A percentile compares a stretch with the other conserved stretches of the same genome.
Conservation (phyloP, 2,888 invertebrate genomes). For the Napeogenes inachia region DNA sequence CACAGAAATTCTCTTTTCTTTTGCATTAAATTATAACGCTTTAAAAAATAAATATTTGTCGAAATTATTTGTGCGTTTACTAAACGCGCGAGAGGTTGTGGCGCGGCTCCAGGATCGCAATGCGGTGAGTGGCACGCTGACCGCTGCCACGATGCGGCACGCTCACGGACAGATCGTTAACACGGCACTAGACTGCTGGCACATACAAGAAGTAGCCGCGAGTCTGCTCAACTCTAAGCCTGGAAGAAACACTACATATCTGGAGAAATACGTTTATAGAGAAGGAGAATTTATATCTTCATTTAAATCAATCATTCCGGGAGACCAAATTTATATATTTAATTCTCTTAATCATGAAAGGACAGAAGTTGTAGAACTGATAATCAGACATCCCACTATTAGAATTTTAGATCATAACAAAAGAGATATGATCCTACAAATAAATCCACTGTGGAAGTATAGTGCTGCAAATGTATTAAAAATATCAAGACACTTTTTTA, state of each 20-base stretch:
- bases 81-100: slow-evolving; percentile 84
- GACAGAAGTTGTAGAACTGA: slow-evolving; percentile 85
- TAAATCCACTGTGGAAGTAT: slow-evolving; percentile 64
- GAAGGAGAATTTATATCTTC: slow-evolving; percentile 61
- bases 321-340: slow-evolving; percentile 84
- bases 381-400: slow-evolving; percentile 83
- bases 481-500: slow-evolving; percentile 71
- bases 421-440: slow-evolving; percentile 68
- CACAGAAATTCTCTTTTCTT: slow-evolving; percentile 89
- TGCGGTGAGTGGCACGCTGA: slow-evolving; percentile 96
- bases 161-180: slow-evolving; percentile 81
- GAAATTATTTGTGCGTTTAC: slow-evolving; percentile 65
- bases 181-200: slow-evolving; percentile 61
- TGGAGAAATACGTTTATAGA: slow-evolving; percentile 61
- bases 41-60: slow-evolving; percentile 74
- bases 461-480: slow-evolving; percentile 47
- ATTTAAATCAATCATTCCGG: slow-evolving; percentile 71
- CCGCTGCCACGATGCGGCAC: slow-evolving; percentile 90
- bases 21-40: slow-evolving; percentile 82
- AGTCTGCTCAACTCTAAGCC: slow-evolving; percentile 83
- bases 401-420: slow-evolving; percentile 82
- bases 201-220: slow-evolving; percentile 56
- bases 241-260: slow-evolving; percentile 80
- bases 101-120: slow-evolving; percentile 97
- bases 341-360: slow-evolving; percentile 89